These are phyloP conservation scores for Diuraphis noxia DNA, from an alignment of 1,140 invertebrate genomes.

Conservation along the genomic window DNA sequence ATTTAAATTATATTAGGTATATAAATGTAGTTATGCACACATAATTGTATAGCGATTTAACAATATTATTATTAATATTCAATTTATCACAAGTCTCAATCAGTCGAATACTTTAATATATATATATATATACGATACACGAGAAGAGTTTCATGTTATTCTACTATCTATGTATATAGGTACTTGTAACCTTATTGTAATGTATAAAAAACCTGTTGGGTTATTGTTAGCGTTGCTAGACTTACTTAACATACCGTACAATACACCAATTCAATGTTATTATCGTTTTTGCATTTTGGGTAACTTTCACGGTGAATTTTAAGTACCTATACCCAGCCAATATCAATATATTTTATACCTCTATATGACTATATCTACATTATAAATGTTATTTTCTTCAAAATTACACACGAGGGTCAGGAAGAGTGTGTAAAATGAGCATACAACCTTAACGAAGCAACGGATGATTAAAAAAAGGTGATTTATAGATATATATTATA, in stretches of 20 bases:
- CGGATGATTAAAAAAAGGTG: too few species aligned
- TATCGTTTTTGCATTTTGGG: background rate
- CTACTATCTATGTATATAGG: too few species aligned
- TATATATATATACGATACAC: background rate
- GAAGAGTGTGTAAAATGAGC: too few species aligned
- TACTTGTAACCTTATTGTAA: background rate
- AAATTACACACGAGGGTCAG: too few species aligned
- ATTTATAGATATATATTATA: too few species aligned
- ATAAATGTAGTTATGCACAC: background rate
- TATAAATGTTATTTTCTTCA: too few species aligned
- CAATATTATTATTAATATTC: background rate
- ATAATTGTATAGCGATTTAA: background rate
- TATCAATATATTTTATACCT: too few species aligned
- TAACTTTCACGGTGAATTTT: background rate
- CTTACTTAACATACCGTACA: background rate
- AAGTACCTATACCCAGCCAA: too few species aligned
- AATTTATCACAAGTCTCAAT: background rate
- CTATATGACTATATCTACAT: too few species aligned
- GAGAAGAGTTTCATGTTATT: background rate
- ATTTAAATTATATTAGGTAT: background rate
- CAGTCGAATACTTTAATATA: background rate
- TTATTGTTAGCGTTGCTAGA: background rate
- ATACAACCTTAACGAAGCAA: too few species aligned
- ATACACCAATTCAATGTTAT: background rate
- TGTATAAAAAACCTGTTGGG: background rate